Evolutionary conservation across 2,797 vertebrate genomes (phyloP), one percentile per base, ranked within the genome.

Genomic region (Sebastes iracundus): DNA sequence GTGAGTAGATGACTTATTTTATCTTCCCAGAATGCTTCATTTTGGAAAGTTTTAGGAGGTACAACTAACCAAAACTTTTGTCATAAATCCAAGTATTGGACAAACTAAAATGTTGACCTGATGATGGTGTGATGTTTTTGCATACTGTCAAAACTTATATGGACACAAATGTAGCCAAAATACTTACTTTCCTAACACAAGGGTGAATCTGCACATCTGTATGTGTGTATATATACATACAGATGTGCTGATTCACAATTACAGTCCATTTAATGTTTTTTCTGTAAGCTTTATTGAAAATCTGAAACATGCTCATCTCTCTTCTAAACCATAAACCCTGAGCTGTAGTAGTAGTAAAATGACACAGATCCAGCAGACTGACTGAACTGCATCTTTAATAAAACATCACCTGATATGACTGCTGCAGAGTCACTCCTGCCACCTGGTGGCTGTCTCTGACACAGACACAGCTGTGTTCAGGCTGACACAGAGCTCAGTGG

Each of bases 361-460:
- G 63, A 76, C 61, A 60, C 64, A 16, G 64, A 68, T 12, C 38
- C 74, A 32, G 28, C 33, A 64, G 65, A 20, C 30, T 49, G 71
- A 64, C 49, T 75, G 77, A 77, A 68, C 72, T 60, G 23, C 27
- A 53, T 75, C 61, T 79, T 22, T 58, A 70, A 80, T 56, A 22
- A 73, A 79, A 60, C 25, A 14, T 76, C 12, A 79, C 35, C 49
- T 72, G 73, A 77, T 13, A 7, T 4, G 62, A 38, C 64, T 64
- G 79, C 55, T 75, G 82, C 72, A 80, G 68, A 76, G 67, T 59
- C 77, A 27, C 81, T 82, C 32, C 76, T 88, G 90, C 90, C 90
- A 79, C 83, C 90, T 90, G 74, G 74, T 90, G 92, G 90, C 69
- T 20, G 58, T 12, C 0, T 64, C 5, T 16, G 9, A 32, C 25